These are phyloP conservation scores for Xenops minutus DNA, from an alignment of 2,797 vertebrate species.

Conservation along the genomic window DNA sequence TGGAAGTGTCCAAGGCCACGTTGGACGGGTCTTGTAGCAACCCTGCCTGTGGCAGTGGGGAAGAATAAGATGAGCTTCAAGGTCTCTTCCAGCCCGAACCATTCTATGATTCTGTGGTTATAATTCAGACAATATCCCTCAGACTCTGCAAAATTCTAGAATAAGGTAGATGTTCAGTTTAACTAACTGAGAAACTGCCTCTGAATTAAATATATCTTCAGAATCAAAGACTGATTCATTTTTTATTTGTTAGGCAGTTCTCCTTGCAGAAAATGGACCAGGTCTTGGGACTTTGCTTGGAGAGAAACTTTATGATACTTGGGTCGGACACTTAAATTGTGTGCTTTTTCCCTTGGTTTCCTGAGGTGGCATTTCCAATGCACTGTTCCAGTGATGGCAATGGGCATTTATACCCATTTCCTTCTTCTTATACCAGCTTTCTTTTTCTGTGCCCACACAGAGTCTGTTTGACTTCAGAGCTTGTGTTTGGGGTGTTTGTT, in stretches of 20 bases:
- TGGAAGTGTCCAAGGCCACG: not conserved
- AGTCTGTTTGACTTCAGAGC: not conserved
- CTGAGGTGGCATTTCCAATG: not conserved
- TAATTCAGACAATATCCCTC: not conserved
- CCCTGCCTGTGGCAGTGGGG: not conserved
- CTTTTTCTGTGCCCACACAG: not conserved
- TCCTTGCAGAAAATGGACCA: not conserved
- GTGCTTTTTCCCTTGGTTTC: not conserved
- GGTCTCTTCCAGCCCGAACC: not conserved
- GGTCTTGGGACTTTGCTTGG: not conserved
- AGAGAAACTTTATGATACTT: not conserved
- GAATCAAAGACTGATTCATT: not conserved
- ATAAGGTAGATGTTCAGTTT: not conserved
- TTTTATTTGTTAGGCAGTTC: not conserved
- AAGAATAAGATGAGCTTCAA: not conserved
- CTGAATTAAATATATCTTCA: not conserved
- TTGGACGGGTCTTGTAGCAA: accelerated
- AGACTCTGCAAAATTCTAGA: not conserved
- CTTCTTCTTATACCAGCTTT: not conserved
- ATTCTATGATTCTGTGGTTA: not conserved
- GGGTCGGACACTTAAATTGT: not conserved
- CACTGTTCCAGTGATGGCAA: not conserved
- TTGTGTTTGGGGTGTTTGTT: not conserved
- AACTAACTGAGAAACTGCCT: not conserved
- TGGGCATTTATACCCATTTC: not conserved